phyloP scores from a whole-genome alignment of 2,797 vertebrate genomes.

The Chrysocyon brachyurus region DNA sequence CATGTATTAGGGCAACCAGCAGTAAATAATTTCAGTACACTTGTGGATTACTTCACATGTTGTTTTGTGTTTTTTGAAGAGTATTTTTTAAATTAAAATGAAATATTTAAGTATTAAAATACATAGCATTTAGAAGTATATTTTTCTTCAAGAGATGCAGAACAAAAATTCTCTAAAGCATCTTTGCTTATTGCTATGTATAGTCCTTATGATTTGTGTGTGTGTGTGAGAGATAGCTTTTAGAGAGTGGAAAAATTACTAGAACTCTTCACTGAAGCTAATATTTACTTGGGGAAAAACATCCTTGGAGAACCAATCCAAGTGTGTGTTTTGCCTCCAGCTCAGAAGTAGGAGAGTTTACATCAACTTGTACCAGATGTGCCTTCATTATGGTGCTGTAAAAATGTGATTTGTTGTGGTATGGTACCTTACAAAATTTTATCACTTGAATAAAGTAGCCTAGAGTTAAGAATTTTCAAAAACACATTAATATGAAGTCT shows the following conservation, averaged over 20 bases:
- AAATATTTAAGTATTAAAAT: constrained; percentile 89
- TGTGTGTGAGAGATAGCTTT: constrained; percentile 92
- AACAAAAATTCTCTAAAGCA: constrained; percentile 89
- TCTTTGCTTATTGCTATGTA: constrained; percentile 93
- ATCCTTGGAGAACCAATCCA: constrained; percentile 86
- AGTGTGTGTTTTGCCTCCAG: background rate
- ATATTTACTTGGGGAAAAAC: constrained; percentile 84
- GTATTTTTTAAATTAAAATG: constrained; percentile 89
- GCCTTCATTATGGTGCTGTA: constrained; percentile 90
- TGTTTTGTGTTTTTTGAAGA: constrained; percentile 98
- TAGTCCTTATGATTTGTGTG: constrained; percentile 94
- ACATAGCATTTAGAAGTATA: constrained; percentile 94
- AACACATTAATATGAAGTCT: constrained; percentile 87
- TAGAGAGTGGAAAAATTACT: constrained; percentile 93
- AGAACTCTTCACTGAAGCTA: constrained; percentile 87
- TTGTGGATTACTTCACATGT: constrained; percentile 96
- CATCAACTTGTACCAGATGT: constrained; percentile 87
- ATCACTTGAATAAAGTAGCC: constrained; percentile 83
- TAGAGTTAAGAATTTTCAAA: constrained; percentile 82
- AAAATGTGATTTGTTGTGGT: constrained; percentile 88
- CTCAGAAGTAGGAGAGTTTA: constrained; percentile 87
- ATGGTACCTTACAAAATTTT: constrained; percentile 83
- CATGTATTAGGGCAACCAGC: background rate
- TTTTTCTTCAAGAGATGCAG: constrained; percentile 91
- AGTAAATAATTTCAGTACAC: constrained; percentile 92